Evolutionary conservation across 2,797 vertebrate genomes (phyloP).

Genomic region (Hafferia zeledoni): DNA sequence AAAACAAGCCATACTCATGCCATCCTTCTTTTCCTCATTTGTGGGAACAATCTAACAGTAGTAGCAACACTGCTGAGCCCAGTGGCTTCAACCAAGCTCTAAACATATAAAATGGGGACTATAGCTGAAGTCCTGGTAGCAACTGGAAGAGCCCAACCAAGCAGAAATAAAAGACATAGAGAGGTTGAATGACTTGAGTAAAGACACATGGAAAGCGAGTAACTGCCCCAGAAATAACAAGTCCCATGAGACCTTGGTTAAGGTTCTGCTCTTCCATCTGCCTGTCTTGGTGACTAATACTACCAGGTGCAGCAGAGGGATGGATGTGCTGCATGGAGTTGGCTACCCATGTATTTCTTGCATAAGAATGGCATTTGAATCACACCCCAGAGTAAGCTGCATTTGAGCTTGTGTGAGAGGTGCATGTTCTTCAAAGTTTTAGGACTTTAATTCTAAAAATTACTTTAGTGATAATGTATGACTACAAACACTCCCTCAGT

Average conservation of each 20-base stretch:
- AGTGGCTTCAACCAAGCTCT: neutral
- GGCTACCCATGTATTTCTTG: neutral
- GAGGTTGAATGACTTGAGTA: neutral
- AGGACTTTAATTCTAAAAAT: neutral
- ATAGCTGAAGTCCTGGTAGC: neutral
- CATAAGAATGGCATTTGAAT: neutral
- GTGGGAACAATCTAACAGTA: neutral
- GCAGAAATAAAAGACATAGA: neutral
- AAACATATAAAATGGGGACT: neutral
- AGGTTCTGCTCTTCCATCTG: neutral
- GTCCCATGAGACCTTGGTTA: neutral
- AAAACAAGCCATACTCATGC: accelerated
- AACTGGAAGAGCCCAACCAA: neutral
- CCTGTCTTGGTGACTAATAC: neutral
- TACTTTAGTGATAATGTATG: accelerated
- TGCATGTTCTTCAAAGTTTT: accelerated
- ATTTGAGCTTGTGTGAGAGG: neutral
- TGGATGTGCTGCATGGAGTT: neutral
- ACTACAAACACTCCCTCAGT: accelerated
- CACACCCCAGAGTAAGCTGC: neutral
- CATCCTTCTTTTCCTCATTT: neutral
- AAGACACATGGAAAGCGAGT: neutral
- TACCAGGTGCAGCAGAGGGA: neutral
- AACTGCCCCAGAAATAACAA: conserved; percentile 1
- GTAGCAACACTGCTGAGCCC: neutral